Evolutionary conservation across 1,140 invertebrate species (phyloP).

Genomic region (Battus philenor): DNA sequence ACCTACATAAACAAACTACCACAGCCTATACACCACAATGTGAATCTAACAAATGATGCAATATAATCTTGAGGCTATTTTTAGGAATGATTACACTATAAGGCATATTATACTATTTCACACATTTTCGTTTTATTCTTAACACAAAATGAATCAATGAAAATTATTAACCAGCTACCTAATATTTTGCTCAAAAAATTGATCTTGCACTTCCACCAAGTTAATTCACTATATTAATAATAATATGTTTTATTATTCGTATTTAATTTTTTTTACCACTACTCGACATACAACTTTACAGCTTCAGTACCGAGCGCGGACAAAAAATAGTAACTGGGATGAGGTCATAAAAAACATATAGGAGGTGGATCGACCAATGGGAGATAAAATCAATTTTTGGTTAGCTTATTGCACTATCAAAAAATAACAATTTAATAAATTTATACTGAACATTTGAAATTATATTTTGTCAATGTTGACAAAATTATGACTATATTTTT

Average conservation of each 20-base stretch:
- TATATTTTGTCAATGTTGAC: no score
- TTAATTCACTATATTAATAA: neutral
- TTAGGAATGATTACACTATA: conserved; percentile 64
- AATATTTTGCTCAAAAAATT: no score
- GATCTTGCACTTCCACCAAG: neutral
- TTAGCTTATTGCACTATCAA: neutral
- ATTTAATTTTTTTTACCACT: conserved; percentile 4
- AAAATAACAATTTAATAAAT: neutral
- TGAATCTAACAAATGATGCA: conserved; percentile 50
- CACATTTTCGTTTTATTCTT: no score
- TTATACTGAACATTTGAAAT: neutral
- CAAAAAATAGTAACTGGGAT: neutral
- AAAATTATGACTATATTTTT: no score
- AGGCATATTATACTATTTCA: no score
- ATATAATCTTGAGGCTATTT: conserved; percentile 64
- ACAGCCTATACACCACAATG: conserved; percentile 18
- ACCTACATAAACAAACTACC: conserved; percentile 32
- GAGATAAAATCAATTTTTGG: neutral
- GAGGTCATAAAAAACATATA: no score
- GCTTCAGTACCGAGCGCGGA: neutral
- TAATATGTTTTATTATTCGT: neutral
- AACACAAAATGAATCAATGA: neutral
- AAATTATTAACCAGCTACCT: neutral
- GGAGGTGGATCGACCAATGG: no score
- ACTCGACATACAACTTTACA: neutral